Conservation (phyloP, 2,888 invertebrate species). For the Andrena dorsata region DNA sequence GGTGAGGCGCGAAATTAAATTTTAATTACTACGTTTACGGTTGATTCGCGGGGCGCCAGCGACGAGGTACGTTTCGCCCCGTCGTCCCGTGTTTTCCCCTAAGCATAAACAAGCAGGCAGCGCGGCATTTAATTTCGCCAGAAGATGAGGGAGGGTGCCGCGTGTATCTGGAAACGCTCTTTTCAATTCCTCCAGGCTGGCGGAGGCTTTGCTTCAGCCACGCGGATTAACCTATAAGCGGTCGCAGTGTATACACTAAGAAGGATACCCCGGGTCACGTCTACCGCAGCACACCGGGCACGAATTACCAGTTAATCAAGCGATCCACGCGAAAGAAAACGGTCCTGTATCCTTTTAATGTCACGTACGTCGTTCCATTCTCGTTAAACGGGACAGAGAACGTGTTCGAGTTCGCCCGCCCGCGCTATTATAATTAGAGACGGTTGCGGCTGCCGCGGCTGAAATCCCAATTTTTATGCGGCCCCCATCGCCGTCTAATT, state of each 20-base stretch:
- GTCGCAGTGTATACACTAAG: slow-evolving; percentile 38
- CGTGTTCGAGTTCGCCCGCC: slow-evolving; percentile 13
- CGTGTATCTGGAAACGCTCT: slow-evolving; percentile 32
- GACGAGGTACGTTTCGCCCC: background rate
- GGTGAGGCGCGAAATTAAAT: slow-evolving; percentile 8
- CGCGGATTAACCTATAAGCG: slow-evolving; percentile 64
- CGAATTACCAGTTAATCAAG: slow-evolving; percentile 68
- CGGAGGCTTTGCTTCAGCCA: slow-evolving; percentile 51
- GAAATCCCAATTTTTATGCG: slow-evolving; percentile 35
- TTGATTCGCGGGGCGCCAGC: slow-evolving; percentile 13
- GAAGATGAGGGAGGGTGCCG: slow-evolving; percentile 35
- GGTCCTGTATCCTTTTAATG: slow-evolving; percentile 30
- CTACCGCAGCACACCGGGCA: slow-evolving; percentile 37
- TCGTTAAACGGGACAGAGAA: slow-evolving; percentile 42
- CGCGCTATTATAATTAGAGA: slow-evolving; percentile 41
- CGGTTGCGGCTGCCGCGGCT: slow-evolving; percentile 11
- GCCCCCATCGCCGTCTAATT: slow-evolving; percentile 25
- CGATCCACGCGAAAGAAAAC: slow-evolving; percentile 56
- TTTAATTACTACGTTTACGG: slow-evolving; percentile 39
- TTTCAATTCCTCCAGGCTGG: slow-evolving; percentile 65
- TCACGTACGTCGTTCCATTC: slow-evolving; percentile 54
- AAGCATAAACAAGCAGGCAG: background rate
- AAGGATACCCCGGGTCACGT: slow-evolving; percentile 51
- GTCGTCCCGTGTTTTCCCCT: slow-evolving; percentile 6
- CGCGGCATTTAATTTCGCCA: slow-evolving; percentile 52